Evolutionary conservation across 2,113 vertebrate species (phyloP).

Genomic region (Cynoglossus semilaevis): DNA sequence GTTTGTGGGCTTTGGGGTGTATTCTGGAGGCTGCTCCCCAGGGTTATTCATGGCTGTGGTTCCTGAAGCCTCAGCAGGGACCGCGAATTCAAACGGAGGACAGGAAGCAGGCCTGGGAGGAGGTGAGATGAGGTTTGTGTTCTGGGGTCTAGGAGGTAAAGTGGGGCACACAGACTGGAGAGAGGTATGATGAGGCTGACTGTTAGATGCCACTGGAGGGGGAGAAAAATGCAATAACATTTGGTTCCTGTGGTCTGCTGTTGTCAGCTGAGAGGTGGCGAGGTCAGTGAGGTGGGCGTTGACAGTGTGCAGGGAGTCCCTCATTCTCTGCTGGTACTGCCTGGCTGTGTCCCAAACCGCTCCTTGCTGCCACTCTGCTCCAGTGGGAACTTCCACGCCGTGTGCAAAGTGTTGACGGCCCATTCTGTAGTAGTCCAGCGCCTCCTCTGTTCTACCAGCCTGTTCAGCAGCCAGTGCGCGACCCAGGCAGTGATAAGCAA

Average conservation of each 20-base stretch:
- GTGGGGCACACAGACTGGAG: constrained; percentile 75
- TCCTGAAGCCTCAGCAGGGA: constrained; percentile 37
- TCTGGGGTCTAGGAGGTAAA: constrained; percentile 61
- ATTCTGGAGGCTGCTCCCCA: constrained; percentile 85
- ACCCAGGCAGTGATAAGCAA: constrained; percentile 81
- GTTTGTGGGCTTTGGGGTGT: constrained; percentile 83
- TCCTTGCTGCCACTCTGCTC: constrained; percentile 65
- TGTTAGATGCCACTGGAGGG: constrained; percentile 28
- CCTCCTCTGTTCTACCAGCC: constrained; percentile 75
- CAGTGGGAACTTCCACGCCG: constrained; percentile 76
- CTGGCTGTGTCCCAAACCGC: constrained; percentile 81
- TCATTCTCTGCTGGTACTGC: constrained; percentile 87
- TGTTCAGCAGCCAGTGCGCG: constrained; percentile 84
- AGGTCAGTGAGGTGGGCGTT: constrained; percentile 73
- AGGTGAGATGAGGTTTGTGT: constrained; percentile 16
- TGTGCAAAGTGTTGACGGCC: constrained; percentile 80
- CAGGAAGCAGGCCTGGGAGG: constrained; percentile 59
- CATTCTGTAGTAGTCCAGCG: constrained; percentile 79
- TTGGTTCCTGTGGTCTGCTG: constrained; percentile 12
- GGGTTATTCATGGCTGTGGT: constrained; percentile 43
- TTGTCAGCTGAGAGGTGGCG: constrained; percentile 53
- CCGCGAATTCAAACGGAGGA: constrained; percentile 16
- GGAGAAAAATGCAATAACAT: constrained; percentile 34
- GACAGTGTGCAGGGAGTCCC: constrained; percentile 79
- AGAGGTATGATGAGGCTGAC: constrained; percentile 36